Conservation (phyloP, 2,113 vertebrate species). For the Zootoca vivipara region DNA sequence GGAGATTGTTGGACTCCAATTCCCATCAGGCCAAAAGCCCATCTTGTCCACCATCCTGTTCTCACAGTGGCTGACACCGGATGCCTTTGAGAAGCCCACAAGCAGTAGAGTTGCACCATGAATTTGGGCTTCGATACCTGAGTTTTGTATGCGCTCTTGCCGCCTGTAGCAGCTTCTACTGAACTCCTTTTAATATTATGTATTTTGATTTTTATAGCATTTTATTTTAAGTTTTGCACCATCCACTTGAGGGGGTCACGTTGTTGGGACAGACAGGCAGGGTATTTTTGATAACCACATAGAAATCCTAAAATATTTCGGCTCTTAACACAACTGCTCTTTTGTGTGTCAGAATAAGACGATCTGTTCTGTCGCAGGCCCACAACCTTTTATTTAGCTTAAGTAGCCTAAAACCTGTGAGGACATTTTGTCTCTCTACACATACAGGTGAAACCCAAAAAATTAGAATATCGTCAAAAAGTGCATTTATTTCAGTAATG, state of each 20-base stretch:
- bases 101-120: background rate
- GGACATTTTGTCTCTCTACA: background rate
- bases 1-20: too few relatives aligned
- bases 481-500: too few relatives aligned
- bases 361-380: background rate
- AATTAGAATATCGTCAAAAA: too few relatives aligned
- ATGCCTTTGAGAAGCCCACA: background rate
- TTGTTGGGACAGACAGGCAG: background rate
- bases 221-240: background rate
- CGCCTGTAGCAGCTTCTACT: background rate
- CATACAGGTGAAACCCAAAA: too few relatives aligned
- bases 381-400: background rate
- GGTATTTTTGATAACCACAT: background rate
- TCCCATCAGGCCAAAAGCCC: too few relatives aligned
- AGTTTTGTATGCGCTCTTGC: background rate
- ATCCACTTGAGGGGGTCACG: background rate
- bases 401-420: background rate
- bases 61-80: too few relatives aligned
- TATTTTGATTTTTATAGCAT: background rate
- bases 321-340: background rate
- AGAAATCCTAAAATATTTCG: background rate
- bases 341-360: background rate
- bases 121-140: too few relatives aligned
- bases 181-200: background rate
- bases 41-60: too few relatives aligned